phyloP scores from a whole-genome alignment of 2,797 vertebrate species.

The Gila robusta region DNA sequence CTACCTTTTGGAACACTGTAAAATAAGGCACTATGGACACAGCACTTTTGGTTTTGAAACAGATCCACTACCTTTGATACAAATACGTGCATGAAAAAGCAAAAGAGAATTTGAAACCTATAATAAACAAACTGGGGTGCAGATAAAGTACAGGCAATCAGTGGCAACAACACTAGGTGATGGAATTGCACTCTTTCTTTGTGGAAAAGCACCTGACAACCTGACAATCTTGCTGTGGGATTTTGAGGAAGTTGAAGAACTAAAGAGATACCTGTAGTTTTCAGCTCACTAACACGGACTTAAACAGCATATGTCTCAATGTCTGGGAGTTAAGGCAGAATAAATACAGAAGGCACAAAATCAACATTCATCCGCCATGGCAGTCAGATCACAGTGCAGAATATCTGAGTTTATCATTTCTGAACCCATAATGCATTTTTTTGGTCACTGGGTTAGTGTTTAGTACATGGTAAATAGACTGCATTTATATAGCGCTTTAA shows the following conservation, averaged over 20 bases:
- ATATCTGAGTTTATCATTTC: not conserved
- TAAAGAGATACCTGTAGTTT: constrained; percentile 14
- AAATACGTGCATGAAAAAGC: constrained; percentile 35
- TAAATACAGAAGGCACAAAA: constrained; percentile 3
- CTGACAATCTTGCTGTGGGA: constrained; percentile 40
- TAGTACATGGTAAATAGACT: not conserved
- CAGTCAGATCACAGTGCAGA: not conserved
- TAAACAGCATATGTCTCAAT: not conserved
- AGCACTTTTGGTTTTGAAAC: not conserved
- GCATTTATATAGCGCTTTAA: too few relatives aligned
- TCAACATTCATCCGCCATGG: not conserved
- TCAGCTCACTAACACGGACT: constrained; percentile 21
- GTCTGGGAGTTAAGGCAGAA: not conserved
- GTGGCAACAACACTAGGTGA: constrained; percentile 55
- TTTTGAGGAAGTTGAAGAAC: constrained; percentile 23
- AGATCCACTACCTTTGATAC: not conserved
- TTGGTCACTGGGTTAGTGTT: not conserved
- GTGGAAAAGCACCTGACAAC: constrained; percentile 55
- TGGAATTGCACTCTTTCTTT: constrained; percentile 60
- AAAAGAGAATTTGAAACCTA: constrained; percentile 48
- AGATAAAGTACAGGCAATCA: constrained; percentile 65
- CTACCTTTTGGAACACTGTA: not conserved
- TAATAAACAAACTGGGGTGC: constrained; percentile 57
- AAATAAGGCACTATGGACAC: not conserved
- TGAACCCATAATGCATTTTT: not conserved